Base-by-base conservation (phyloP, 2,797 vertebrate species). In the Micrastur ruficollis region DNA sequence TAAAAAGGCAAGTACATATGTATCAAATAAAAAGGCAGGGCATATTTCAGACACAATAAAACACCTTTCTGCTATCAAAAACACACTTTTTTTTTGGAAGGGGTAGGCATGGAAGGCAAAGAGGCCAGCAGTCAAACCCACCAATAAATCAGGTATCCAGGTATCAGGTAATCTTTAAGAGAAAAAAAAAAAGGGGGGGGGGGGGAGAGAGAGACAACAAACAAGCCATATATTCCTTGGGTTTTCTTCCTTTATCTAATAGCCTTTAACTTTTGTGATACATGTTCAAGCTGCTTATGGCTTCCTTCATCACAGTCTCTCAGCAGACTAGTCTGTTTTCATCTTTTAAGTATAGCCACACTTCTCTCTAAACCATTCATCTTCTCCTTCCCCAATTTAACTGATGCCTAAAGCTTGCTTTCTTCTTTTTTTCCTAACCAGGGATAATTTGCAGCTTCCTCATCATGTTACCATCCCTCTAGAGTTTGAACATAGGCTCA, bases 101-200 rank as follows among this genome's bases (percentile, higher is more conserved):
- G 76, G 13, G 11, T 9, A 40, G 15, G 31, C 19, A 40, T 8
- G 8, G 31, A 89, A 73, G 27, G 47, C 50, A 36, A 71, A 80
- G 58, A 85, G 25, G 9, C 11, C 52, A 62, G 68, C 53, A 90
- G n/a, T 31, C 44, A 92, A 70, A 85, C 9, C 52, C 40, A 87
- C 18, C 50, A 68, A 74, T 36, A 73, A 63, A 81, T 38, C 27
- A 67, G 22, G 15, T 31, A 88, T 29, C 26, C 27, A 50, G 29
- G 9, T 26, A 55, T 26, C 38, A 93, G 62, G 18, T 47, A 42
- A 58, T 46, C 50, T 75, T 89, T 46, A 72, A 63, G 8, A 62
- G 0, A 0, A 21, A 36, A n/a, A 53, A 2, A 1, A 59, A 26
- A 31, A 34, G 8, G 46, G 29, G 53, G 7, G 14, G 12, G 12